A percentile compares a stretch with the other conserved stretches of the same genome.
Evolutionary conservation across 2,797 vertebrate genomes (phyloP).

Genomic region (Odontamblyopus lacepedii): DNA sequence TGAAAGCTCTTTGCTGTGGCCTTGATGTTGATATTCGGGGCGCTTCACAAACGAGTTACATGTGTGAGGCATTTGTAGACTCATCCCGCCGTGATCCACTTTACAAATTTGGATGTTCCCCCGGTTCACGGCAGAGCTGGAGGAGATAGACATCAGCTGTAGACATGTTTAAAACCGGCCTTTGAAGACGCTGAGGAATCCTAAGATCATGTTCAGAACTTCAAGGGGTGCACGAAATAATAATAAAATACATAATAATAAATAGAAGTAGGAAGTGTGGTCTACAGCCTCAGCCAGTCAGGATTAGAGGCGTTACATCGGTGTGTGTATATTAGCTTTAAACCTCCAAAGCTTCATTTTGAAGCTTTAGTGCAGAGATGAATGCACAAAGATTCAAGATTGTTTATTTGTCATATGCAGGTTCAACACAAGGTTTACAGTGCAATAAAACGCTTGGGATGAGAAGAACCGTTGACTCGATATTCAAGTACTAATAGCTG

Average conservation of each 20-base stretch:
- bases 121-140: conserved; percentile 32
- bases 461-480: no score
- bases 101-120: conserved; percentile 54
- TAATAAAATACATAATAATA: neutral
- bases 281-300: neutral
- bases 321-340: no score
- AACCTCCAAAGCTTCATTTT: no score
- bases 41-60: conserved; percentile 42
- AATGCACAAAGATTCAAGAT: no score
- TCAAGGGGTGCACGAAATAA: neutral
- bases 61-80: conserved; percentile 53
- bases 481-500: no score
- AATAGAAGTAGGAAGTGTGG: neutral
- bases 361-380: no score
- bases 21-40: conserved; percentile 21
- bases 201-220: neutral
- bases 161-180: neutral
- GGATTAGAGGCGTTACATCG: no score
- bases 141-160: conserved; percentile 18
- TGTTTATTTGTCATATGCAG: no score
- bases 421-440: no score
- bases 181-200: neutral
- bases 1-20: conserved; percentile 37
- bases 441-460: no score
- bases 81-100: conserved; percentile 46